Evolutionary conservation across 2,797 vertebrate species (phyloP).

Genomic region (Peromyscus attwateri): DNA sequence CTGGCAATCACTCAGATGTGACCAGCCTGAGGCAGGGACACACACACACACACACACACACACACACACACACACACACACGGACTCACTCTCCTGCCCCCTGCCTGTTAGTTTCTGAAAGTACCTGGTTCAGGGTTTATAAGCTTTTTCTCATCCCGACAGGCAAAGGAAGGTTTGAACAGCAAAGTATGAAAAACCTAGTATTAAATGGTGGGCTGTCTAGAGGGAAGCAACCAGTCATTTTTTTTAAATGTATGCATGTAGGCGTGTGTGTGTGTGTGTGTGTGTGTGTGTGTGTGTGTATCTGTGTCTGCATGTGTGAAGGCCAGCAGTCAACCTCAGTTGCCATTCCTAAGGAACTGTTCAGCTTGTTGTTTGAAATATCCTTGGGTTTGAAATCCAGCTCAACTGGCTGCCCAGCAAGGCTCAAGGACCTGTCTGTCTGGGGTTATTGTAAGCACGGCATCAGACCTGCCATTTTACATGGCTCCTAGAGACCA

Average conservation of each 20-base stretch:
- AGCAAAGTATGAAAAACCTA: not conserved
- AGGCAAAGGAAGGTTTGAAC: not conserved
- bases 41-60: fast-evolving
- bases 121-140: not conserved
- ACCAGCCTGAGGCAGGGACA: not conserved
- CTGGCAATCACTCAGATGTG: fast-evolving
- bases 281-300: not conserved
- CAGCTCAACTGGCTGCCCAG: not conserved
- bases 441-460: not conserved
- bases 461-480: not conserved
- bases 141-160: not conserved
- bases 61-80: not conserved
- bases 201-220: not conserved
- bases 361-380: not conserved
- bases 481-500: no score
- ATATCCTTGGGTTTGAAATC: not conserved
- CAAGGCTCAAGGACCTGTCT: not conserved
- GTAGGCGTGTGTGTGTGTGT: no score
- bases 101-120: not conserved
- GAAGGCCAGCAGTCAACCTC: not conserved
- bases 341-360: not conserved
- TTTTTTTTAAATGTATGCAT: not conserved
- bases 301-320: not conserved
- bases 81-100: fast-evolving
- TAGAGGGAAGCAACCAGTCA: not conserved